Percentiles rank a stretch among this genome's conserved stretches.
Evolutionary conservation across 2,113 vertebrate species (phyloP).

Genomic region (Psittacus erithacus): DNA sequence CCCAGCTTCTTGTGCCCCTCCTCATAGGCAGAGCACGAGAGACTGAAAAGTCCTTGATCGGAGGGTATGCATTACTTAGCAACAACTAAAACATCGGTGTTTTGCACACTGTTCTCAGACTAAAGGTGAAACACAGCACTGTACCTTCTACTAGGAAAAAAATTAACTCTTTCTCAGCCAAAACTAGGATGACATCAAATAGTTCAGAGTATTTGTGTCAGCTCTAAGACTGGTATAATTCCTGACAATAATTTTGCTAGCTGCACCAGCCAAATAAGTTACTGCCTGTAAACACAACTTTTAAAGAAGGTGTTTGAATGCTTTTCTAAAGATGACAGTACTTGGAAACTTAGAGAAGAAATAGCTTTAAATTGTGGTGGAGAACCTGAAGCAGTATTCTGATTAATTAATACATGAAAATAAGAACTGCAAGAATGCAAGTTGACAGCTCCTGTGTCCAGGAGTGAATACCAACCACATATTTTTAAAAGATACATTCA

Average conservation of each 20-base stretch:
- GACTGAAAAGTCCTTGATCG: not conserved
- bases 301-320: constrained; percentile 29
- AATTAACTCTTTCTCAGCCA: not conserved
- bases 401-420: not conserved
- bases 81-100: not conserved
- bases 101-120: not conserved
- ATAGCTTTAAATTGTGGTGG: constrained; percentile 17
- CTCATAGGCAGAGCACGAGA: not conserved
- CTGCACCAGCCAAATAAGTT: not conserved
- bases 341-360: constrained; percentile 23
- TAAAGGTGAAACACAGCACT: not conserved
- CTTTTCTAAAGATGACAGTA: not conserved
- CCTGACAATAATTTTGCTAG: constrained; percentile 32
- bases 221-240: not conserved
- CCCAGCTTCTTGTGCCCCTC: not conserved
- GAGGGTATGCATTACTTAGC: not conserved
- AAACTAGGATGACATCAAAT: not conserved
- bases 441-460: not conserved
- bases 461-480: not conserved
- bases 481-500: not conserved
- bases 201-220: not conserved
- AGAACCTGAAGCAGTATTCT: not conserved
- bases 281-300: constrained; percentile 30
- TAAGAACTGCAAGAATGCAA: not conserved
- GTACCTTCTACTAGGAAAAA: not conserved